Base-by-base conservation (phyloP, 2,113 vertebrate species). In the Hippocampus abdominalis region DNA sequence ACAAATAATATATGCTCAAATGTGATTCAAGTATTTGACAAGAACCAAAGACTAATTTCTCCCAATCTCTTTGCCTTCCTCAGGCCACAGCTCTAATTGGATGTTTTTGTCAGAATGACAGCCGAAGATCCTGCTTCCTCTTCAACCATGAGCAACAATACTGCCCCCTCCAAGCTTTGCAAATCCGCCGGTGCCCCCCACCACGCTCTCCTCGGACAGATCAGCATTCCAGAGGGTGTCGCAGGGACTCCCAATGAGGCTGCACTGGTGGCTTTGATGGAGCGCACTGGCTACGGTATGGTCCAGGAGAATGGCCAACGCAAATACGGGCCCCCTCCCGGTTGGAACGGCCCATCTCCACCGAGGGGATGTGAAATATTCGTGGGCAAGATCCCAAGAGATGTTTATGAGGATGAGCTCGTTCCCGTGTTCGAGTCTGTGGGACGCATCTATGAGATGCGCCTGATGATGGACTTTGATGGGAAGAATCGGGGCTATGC, bases 401-500 rank as follows among this genome's bases (percentile, higher is more conserved):
- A 98, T 0, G 96, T 99, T 70, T 99, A 98, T 0, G 97, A 99
- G 80, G 97, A 99, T 11, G 97, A 99, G 88, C 90, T 99, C 0
- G 97, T 99, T 49, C 97, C 97, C 0, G 95, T 98, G 70, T 98
- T 99, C 1, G 97, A 98, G 89, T 79, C 93, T 0, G 94, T 95
- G 0, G 97, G 97, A 8, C 94, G 94, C 72, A 98, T 99, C 91
- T 99, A 98, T 0, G 97, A 99, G 91, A 96, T 99, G 95, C 96
- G 97, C 16, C 87, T 99, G 70, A 99, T 99, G 97, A 98, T 98
- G 97, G 97, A 99, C 90, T 99, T 99, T 10, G 97, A 99, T 0
- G 97, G 97, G 56, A 98, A 98, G 89, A 99, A 99, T 89, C 93
- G 97, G 0, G 97, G 97, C 56, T 99, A 99, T 0, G 97, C 97